Conservation (phyloP, 2,113 vertebrate genomes). For the Oreotrochilus melanogaster region DNA sequence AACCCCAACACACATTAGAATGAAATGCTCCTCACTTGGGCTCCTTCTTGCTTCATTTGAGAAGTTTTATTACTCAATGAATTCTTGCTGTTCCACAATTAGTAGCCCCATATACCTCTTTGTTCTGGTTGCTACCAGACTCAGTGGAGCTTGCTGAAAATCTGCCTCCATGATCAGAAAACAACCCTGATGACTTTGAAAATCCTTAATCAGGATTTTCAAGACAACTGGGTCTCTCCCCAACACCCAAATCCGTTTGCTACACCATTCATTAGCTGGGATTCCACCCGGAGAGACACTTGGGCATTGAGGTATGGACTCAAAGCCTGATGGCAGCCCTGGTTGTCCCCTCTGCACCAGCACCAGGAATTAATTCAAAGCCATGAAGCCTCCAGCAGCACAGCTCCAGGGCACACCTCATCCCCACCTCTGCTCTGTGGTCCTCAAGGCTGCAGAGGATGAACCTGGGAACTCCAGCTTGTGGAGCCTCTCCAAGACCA, state of each 20-base stretch:
- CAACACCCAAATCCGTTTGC: not conserved
- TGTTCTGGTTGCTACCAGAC: not conserved
- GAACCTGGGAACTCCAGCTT: not conserved
- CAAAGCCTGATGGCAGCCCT: not conserved
- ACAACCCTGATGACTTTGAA: not conserved
- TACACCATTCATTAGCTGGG: not conserved
- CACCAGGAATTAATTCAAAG: not conserved
- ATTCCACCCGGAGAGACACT: not conserved
- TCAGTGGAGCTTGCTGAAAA: not conserved
- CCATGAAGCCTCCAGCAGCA: not conserved
- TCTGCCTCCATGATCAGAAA: not conserved
- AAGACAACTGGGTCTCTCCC: not conserved
- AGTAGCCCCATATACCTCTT: not conserved
- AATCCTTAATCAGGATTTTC: not conserved
- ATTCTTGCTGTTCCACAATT: conserved; percentile 30
- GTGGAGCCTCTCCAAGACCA: not conserved
- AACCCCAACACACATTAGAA: not conserved
- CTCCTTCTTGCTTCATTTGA: not conserved
- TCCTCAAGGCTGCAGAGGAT: too few relatives aligned
- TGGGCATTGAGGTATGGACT: not conserved
- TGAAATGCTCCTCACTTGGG: not conserved
- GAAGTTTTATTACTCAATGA: conserved; percentile 43
- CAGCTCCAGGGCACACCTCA: not conserved
- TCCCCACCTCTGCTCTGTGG: not conserved
- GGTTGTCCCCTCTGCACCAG: not conserved